A percentile compares a stretch with the other conserved stretches of the same genome.
These are phyloP conservation scores for Agrypnus murinus DNA, from an alignment of 2,888 invertebrate genomes.

Conservation along the genomic window DNA sequence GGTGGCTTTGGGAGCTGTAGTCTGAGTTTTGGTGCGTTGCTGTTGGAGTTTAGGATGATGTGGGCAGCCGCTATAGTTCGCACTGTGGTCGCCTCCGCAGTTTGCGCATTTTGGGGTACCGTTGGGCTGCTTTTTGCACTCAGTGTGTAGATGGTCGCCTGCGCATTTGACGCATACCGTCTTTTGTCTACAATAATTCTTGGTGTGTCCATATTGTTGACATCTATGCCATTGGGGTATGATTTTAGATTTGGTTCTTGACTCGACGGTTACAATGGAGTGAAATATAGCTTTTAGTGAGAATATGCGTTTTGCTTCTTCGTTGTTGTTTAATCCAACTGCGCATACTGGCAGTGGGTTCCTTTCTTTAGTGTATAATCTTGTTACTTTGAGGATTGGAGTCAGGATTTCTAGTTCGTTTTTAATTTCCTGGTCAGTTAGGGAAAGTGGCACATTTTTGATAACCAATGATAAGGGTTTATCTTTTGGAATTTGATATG, in stretches of 20 bases:
- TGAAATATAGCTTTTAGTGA: neutral
- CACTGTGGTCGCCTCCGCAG: neutral
- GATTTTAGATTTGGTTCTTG: neutral
- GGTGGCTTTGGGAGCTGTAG: neutral
- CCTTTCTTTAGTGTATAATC: too few species aligned
- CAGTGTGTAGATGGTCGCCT: too few species aligned
- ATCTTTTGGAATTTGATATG: neutral
- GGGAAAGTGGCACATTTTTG: neutral
- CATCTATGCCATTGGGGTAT: too few species aligned
- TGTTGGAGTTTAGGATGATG: neutral
- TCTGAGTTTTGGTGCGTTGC: neutral
- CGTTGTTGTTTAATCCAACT: neutral
- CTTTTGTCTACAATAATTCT: too few species aligned
- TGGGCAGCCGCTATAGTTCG: neutral
- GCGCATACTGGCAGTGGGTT: too few species aligned
- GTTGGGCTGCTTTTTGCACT: too few species aligned
- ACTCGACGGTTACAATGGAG: neutral
- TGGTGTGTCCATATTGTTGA: too few species aligned
- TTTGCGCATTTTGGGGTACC: neutral
- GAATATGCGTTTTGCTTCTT: too few species aligned
- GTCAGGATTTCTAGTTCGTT: too few species aligned
- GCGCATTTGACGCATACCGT: too few species aligned
- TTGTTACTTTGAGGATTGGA: too few species aligned
- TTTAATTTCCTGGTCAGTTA: neutral
- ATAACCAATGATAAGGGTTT: constrained; percentile 1